These are phyloP conservation scores for Poeciliopsis retropinna DNA, from an alignment of 2,113 vertebrate species.

Conservation along the genomic window DNA sequence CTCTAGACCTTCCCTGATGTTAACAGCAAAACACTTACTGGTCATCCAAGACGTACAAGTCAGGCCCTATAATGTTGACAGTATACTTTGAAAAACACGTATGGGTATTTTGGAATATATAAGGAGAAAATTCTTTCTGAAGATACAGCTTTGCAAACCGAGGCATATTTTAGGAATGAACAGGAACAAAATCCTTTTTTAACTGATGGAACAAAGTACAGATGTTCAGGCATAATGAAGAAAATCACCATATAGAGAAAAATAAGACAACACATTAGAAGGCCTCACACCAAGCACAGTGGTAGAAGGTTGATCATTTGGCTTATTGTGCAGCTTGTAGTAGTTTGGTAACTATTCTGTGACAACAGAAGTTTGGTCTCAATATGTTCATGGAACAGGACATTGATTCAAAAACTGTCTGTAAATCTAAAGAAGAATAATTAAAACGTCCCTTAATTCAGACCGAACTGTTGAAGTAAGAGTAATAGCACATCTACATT, in stretches of 20 bases:
- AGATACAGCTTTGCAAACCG: background rate
- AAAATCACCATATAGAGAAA: background rate
- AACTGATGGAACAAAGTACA: background rate
- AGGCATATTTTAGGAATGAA: background rate
- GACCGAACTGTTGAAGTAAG: no score
- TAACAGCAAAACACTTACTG: background rate
- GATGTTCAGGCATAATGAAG: background rate
- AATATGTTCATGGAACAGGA: no score
- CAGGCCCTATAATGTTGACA: background rate
- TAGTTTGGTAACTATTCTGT: background rate
- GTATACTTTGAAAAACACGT: background rate
- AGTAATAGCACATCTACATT: no score
- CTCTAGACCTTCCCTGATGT: background rate
- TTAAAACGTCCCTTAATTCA: no score
- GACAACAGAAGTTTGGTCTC: background rate
- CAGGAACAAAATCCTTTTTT: background rate
- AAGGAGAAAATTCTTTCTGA: background rate
- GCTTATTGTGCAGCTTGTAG: no score
- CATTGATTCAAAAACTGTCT: no score
- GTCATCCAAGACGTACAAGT: background rate
- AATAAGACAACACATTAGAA: background rate
- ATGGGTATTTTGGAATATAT: background rate
- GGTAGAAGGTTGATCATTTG: background rate
- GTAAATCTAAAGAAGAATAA: no score
- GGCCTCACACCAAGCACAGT: background rate